These are phyloP conservation scores for Ptilorrhoa leucosticta DNA, from an alignment of 2,113 vertebrate genomes.

Conservation along the genomic window DNA sequence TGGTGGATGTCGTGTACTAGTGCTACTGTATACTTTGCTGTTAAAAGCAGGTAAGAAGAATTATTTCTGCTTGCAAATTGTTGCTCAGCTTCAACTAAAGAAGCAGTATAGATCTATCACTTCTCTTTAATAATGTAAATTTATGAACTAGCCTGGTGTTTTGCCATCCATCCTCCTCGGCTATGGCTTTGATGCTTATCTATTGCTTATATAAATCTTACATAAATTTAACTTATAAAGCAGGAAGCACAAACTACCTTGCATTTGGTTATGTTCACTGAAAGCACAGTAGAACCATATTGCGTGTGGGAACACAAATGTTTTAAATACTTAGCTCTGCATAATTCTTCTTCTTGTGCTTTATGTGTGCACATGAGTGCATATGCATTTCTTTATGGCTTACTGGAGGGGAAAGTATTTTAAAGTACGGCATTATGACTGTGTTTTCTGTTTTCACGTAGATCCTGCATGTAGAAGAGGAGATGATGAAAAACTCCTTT, in stretches of 20 bases:
- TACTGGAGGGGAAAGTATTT: background rate
- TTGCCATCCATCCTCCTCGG: background rate
- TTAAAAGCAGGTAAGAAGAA: background rate
- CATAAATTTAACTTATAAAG: background rate
- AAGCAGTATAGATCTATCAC: background rate
- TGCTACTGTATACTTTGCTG: background rate
- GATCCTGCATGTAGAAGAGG: background rate
- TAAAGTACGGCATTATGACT: background rate
- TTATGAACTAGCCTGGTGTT: background rate
- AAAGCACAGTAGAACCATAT: slow-evolving; percentile 18
- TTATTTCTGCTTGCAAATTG: background rate
- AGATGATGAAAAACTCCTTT: background rate
- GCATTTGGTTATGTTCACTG: background rate
- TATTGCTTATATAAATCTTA: slow-evolving; percentile 30
- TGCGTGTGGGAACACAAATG: slow-evolving; percentile 22
- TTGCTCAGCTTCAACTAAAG: background rate
- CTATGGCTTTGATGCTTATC: background rate
- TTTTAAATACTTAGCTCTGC: slow-evolving; percentile 24
- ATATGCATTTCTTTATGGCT: background rate
- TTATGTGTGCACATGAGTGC: background rate
- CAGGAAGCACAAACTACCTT: background rate
- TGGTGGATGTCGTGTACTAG: background rate
- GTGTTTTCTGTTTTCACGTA: background rate
- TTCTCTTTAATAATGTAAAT: background rate
- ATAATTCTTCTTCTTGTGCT: background rate